Conservation (phyloP, 2,888 invertebrate genomes). For the Chouioia cunea region DNA sequence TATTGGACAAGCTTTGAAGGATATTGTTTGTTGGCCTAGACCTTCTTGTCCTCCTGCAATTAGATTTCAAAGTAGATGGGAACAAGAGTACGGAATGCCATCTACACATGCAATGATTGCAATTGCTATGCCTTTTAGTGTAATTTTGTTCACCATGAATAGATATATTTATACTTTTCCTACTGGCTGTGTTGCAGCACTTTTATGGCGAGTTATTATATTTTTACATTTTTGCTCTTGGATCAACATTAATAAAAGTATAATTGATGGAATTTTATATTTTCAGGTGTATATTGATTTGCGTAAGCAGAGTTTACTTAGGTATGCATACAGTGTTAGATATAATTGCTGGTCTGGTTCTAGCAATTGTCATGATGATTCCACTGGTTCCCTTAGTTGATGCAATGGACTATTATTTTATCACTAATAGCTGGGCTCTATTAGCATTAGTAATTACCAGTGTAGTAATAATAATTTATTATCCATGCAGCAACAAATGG, state of each 20-base stretch:
- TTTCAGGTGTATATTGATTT: constrained; percentile 80
- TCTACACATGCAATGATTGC: constrained; percentile 95
- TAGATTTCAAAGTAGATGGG: constrained; percentile 88
- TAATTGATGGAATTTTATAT: constrained; percentile 40
- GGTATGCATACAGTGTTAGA: constrained; percentile 95
- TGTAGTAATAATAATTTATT: constrained; percentile 79
- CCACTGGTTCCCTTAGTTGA: constrained; percentile 83
- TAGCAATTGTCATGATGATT: constrained; percentile 78
- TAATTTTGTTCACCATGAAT: constrained; percentile 83
- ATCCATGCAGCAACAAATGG: constrained; percentile 88
- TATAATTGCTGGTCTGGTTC: constrained; percentile 81
- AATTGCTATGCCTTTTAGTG: constrained; percentile 87
- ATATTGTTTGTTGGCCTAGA: constrained; percentile 87
- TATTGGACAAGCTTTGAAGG: constrained; percentile 90
- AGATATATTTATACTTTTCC: constrained; percentile 81
- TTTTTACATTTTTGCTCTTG: constrained; percentile 1
- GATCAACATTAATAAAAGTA: neutral
- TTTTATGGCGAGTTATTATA: constrained; percentile 70
- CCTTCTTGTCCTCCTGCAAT: constrained; percentile 86
- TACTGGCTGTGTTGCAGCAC: constrained; percentile 73
- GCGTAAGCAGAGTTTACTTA: constrained; percentile 87
- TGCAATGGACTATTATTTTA: constrained; percentile 78
- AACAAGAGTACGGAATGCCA: constrained; percentile 94
- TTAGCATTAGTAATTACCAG: constrained; percentile 75
- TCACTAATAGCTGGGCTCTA: constrained; percentile 78